Conservation (phyloP, 1,140 invertebrate genomes). For the Danaus plexippus region DNA sequence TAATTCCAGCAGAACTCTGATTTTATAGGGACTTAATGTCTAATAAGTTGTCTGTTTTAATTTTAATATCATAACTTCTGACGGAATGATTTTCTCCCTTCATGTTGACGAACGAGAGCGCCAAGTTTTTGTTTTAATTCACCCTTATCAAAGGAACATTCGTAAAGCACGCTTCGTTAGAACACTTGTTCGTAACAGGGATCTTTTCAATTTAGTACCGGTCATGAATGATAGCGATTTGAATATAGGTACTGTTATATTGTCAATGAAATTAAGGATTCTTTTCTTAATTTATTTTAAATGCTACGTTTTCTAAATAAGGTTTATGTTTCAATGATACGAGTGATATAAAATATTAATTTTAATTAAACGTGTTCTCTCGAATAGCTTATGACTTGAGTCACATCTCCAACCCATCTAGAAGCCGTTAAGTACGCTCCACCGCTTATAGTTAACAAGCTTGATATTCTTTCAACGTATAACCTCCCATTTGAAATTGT, state of each 20-base stretch:
- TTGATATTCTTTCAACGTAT: constrained; percentile 36
- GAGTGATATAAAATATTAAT: background rate
- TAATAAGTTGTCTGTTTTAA: no score
- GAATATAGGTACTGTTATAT: background rate
- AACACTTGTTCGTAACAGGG: constrained; percentile 33
- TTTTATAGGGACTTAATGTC: no score
- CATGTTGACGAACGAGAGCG: constrained; percentile 25
- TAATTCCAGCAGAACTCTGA: no score
- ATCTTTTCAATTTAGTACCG: constrained; percentile 24
- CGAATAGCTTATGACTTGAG: constrained; percentile 12
- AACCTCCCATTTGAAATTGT: background rate
- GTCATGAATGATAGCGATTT: constrained; percentile 15
- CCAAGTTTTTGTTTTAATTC: constrained; percentile 29
- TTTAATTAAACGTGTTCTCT: background rate
- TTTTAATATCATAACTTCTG: no score
- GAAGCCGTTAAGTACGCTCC: constrained; percentile 36
- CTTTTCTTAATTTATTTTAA: no score
- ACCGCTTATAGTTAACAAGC: constrained; percentile 50
- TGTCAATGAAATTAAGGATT: no score
- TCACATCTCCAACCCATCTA: constrained; percentile 31
- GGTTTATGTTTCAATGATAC: no score
- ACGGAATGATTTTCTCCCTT: no score
- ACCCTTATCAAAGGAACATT: constrained; percentile 32
- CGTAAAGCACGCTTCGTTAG: constrained; percentile 44
- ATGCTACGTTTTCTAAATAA: no score